These are phyloP conservation scores for Stenopsyche tienmushanensis DNA, from an alignment of 1,140 invertebrate genomes.

Conservation along the genomic window DNA sequence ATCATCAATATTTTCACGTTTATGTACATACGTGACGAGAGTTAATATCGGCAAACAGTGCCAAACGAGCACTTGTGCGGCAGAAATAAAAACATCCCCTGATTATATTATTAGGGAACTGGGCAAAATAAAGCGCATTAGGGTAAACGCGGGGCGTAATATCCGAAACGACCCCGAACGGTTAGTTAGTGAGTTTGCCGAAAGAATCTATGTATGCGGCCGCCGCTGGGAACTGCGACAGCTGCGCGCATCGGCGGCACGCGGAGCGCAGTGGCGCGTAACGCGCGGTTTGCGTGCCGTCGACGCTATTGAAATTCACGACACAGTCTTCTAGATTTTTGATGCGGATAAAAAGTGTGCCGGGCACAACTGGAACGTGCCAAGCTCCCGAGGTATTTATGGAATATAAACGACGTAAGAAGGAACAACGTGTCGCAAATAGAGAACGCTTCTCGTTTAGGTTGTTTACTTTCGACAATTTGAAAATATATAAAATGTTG, in stretches of 20 bases:
- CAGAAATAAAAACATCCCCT: slow-evolving; percentile 7
- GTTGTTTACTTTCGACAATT: no score
- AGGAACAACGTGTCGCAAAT: no score
- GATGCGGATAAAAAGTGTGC: no score
- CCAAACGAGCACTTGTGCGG: not conserved
- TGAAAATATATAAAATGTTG: no score
- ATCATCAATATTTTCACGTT: not conserved
- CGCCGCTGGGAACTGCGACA: not conserved
- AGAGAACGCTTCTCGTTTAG: no score
- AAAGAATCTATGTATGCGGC: not conserved
- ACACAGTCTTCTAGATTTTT: no score
- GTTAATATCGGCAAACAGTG: not conserved
- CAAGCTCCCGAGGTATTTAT: no score
- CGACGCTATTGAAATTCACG: not conserved
- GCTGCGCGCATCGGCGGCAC: no score
- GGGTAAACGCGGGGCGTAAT: no score
- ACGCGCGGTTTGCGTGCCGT: no score
- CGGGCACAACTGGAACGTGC: no score
- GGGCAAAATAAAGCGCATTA: slow-evolving; percentile 4
- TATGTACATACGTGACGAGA: not conserved
- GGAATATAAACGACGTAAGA: no score
- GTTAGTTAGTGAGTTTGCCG: not conserved
- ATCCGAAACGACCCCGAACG: not conserved
- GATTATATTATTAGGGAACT: slow-evolving; percentile 13
- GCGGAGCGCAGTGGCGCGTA: not conserved